Conservation (phyloP, 1,140 invertebrate species). For the Drosophila subpulchrella region DNA sequence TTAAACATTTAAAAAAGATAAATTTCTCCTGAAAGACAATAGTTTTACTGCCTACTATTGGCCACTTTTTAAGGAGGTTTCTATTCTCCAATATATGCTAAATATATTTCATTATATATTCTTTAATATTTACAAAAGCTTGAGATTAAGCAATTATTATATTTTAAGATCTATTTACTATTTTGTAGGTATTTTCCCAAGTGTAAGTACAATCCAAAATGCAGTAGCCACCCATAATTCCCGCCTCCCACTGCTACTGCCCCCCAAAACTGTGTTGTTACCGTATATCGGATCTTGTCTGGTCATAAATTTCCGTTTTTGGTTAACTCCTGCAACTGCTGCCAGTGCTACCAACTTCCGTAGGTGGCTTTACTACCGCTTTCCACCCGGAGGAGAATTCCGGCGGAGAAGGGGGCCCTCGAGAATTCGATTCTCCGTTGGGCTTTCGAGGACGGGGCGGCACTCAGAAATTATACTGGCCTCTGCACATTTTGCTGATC, state of each 20-base stretch:
- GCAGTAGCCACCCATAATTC: background rate
- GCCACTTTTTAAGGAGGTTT: too few species aligned
- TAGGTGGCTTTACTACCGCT: background rate
- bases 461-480: slow-evolving; percentile 26
- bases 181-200: background rate
- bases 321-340: slow-evolving; percentile 56
- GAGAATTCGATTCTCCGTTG: slow-evolving; percentile 34
- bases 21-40: too few species aligned
- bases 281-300: slow-evolving; percentile 46
- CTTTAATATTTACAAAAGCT: too few species aligned
- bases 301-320: slow-evolving; percentile 69
- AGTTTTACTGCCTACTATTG: too few species aligned
- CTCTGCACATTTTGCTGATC: slow-evolving; percentile 27
- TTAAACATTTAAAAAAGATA: too few species aligned
- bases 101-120: too few species aligned
- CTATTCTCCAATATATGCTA: too few species aligned
- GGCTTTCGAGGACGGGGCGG: slow-evolving; percentile 1
- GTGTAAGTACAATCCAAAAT: background rate
- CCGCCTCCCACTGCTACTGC: background rate
- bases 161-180: too few species aligned
- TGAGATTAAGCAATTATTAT: too few species aligned
- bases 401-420: slow-evolving; percentile 1
- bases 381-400: background rate
- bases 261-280: slow-evolving; percentile 11
- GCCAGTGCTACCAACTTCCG: slow-evolving; percentile 22